Conservation (phyloP, 2,113 vertebrate genomes). For the Onychostruthus taczanowskii region DNA sequence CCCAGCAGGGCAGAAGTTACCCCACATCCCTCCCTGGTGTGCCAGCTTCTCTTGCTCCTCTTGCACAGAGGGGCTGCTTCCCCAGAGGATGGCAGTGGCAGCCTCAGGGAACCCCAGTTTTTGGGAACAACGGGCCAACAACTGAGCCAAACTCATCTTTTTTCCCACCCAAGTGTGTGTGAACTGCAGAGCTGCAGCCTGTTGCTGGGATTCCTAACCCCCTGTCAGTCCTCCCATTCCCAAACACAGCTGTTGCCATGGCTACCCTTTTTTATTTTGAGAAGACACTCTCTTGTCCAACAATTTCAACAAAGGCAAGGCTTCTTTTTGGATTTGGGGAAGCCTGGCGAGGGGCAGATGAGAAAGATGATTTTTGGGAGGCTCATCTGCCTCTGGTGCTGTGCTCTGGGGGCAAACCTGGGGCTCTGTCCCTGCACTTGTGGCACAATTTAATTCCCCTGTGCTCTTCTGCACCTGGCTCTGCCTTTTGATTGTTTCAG, state of each 20-base stretch:
- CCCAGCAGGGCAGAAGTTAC: neutral
- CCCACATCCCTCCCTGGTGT: neutral
- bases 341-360: neutral
- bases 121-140: neutral
- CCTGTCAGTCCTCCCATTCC: neutral
- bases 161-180: neutral
- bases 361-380: rapidly evolving
- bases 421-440: neutral
- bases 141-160: neutral
- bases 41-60: neutral
- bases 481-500: neutral
- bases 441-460: neutral
- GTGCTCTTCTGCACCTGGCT: neutral
- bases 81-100: neutral
- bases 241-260: slow-evolving; percentile 51
- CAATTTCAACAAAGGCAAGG: neutral
- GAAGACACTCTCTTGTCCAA: slow-evolving; percentile 31
- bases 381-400: rapidly evolving
- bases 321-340: neutral
- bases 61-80: neutral
- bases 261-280: slow-evolving; percentile 39
- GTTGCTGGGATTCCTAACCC: slow-evolving; percentile 5
- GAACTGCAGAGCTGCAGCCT: neutral
- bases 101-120: neutral
- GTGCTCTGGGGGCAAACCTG: neutral